Base-by-base conservation (phyloP, 2,113 vertebrate genomes). In the Jacana jacana region DNA sequence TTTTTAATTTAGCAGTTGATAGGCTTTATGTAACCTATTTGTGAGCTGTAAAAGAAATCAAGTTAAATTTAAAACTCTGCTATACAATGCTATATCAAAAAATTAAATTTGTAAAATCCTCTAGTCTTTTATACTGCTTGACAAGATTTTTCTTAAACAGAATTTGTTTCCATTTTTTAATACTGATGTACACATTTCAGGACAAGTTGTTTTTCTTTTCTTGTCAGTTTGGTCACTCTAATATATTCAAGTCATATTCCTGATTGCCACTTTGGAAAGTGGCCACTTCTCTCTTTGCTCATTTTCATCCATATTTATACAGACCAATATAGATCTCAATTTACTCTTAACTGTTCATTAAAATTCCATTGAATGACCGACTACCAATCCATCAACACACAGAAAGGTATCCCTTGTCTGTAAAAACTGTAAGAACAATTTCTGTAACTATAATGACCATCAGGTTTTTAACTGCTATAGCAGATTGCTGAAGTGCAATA, bases 401-500 rank as follows among this genome's bases (percentile, higher is more conserved):
- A 81, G 24, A 72, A 57, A 55, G 7, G 13, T 25, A 16, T 79
- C 24, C 27, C 6, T 76, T 66, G 9, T 68, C 52, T 42, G 27
- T 60, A 81, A 84, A 81, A 84, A 84, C 57, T 5, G 0, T 44
- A 61, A 42, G 25, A 80, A 72, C 12, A 37, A 22, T 91, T 91
- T 68, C 24, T 65, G 13, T 57, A 86, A 17, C 44, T 58, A 2
- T 80, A 52, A 65, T 11, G 17, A n/a, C n/a, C 7, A 3, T 20
- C 35, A 27, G 16, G 4, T 9, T 60, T 84, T 86, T 78, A 76
- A 35, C 54, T 81, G 37, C 68, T 79, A 2, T 35, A 70, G 54
- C 55, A 76, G 31, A n/a, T 77, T 63, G 65, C 35, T 73, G 49
- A 94, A 89, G 82, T 95, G 79, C 66, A 96, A 51, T 94, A 76